Evolutionary conservation across 2,113 vertebrate genomes (phyloP).

Genomic region (Sprattus sprattus): DNA sequence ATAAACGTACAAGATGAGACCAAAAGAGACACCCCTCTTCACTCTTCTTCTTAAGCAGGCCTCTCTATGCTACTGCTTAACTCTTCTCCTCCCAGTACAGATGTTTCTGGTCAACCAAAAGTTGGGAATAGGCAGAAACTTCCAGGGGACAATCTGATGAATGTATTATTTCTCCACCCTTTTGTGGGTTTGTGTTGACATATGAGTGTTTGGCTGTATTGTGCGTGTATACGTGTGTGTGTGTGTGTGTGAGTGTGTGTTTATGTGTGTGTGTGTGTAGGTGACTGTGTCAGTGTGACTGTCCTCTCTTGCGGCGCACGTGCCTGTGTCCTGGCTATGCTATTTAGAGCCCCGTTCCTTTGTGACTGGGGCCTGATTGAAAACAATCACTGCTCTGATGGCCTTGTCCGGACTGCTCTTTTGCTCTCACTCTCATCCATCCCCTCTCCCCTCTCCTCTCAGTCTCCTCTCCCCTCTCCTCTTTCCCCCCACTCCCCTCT

Average conservation of each 20-base stretch:
- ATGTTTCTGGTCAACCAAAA: too few species aligned
- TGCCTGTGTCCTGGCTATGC: background rate
- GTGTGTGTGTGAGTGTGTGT: background rate
- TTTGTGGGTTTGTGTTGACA: background rate
- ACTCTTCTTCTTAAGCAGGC: too few species aligned
- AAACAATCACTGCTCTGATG: background rate
- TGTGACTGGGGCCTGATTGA: background rate
- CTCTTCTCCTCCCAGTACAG: too few species aligned
- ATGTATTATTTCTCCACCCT: background rate
- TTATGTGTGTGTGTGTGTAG: background rate
- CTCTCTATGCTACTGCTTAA: too few species aligned
- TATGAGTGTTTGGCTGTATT: too few species aligned
- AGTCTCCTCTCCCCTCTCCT: background rate
- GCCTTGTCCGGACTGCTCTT: background rate
- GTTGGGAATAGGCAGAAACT: too few species aligned
- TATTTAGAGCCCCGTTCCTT: background rate
- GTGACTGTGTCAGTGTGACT: background rate
- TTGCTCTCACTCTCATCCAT: background rate
- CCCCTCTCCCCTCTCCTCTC: background rate
- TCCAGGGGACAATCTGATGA: too few species aligned
- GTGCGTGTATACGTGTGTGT: background rate
- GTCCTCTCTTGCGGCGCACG: background rate
- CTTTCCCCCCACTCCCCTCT: background rate
- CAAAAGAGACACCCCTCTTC: too few species aligned
- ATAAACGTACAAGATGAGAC: too few species aligned